Evolutionary conservation across 2,888 invertebrate genomes (phyloP), one percentile per base, ranked within the genome.

Genomic region (Tridacna gigas): DNA sequence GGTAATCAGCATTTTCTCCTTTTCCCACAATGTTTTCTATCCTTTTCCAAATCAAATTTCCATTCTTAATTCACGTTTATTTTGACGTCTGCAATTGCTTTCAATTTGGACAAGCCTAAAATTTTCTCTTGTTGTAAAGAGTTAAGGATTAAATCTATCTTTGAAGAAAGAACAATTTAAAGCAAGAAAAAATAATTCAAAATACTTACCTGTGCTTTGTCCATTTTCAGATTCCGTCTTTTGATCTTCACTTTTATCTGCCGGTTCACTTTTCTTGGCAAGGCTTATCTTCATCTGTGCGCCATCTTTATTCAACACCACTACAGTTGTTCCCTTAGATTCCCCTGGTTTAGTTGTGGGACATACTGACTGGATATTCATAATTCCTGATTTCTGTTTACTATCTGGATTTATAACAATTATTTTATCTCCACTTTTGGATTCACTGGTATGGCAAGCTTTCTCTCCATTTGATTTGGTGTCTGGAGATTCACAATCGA

Each of bases 231-330:
- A 67, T 11, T 86, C 86, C 12, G 28, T 77, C 37, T 78, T 78
- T 7, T 47, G 69, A 12, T 85, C 80, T 15, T 79, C 83, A 65
- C 65, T 47, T 63, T 84, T 83, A 18, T 88, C 84, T 45, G 84
- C 82, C 12, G 86, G 76, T 63, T 88, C 89, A 48, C 85, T 56
- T 86, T 75, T 88, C 89, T 75, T 71, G 5, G 84, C 37, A 75
- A 90, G 22, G 89, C 90, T 80, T 45, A 92, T 85, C 18, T 91
- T 93, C 71, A 92, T 91, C 73, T 92, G 92, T 47, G 89, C 89
- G 11, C 94, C 94, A 69, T 93, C 93, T 63, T 93, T 91, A 83
- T 92, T 93, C 15, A 88, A 63, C 26, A 93, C 91, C 11, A 94
- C 91, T 76, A 94, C 87, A n/a, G 93, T 92, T 22, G 91, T 88